These are phyloP conservation scores for Pangasius mekongensis DNA, from an alignment of 2,797 vertebrate species.

Conservation along the genomic window DNA sequence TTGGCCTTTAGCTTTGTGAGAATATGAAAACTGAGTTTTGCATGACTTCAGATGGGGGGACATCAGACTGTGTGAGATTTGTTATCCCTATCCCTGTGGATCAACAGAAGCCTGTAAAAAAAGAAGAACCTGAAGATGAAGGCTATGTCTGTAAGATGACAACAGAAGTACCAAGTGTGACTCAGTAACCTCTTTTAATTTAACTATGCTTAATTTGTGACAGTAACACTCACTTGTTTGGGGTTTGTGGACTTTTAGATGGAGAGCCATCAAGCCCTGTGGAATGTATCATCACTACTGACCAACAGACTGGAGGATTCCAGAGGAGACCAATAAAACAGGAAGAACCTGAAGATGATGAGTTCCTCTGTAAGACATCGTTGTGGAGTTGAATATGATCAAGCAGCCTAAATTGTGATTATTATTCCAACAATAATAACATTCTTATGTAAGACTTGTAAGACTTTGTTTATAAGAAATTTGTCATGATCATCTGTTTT, in stretches of 20 bases:
- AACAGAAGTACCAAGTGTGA: not conserved
- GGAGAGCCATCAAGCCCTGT: not conserved
- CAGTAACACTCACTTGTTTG: not conserved
- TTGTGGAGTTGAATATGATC: not conserved
- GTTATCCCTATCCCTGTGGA: not conserved
- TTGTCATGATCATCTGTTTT: not conserved
- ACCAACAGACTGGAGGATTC: not conserved
- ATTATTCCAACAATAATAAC: not conserved
- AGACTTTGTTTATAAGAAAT: not conserved
- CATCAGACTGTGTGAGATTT: not conserved
- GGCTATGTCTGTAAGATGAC: not conserved
- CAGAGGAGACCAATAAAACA: not conserved
- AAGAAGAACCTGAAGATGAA: not conserved
- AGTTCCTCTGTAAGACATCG: slow-evolving; percentile 6
- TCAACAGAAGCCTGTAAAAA: not conserved
- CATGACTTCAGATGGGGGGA: not conserved
- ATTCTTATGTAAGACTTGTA: not conserved
- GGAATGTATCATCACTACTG: not conserved
- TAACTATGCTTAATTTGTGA: not conserved
- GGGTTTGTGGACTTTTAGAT: not conserved
- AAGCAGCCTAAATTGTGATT: not conserved
- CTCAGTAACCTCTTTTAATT: not conserved
- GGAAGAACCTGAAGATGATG: not conserved
- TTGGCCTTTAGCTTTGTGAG: slow-evolving; percentile 2
- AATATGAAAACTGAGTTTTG: slow-evolving; percentile 1